Percentiles rank a stretch among this genome's conserved stretches.
These are phyloP conservation scores for Girardinichthys multiradiatus DNA, from an alignment of 2,113 vertebrate genomes.

Conservation along the genomic window DNA sequence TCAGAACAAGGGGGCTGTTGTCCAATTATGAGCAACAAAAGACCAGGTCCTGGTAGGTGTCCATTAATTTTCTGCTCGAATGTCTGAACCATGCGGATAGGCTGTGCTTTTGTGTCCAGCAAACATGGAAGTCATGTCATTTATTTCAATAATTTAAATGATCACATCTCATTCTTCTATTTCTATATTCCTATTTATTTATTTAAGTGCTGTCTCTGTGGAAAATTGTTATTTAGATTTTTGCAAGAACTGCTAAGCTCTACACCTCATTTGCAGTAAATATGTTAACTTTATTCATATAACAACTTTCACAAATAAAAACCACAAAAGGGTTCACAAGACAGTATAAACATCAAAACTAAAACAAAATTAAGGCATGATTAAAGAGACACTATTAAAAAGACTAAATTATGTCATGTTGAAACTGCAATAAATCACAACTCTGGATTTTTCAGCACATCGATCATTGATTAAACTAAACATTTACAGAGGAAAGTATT, in stretches of 20 bases:
- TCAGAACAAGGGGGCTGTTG: too few species aligned
- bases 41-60: too few species aligned
- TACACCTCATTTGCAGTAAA: too few species aligned
- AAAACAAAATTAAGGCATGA: neutral
- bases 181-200: too few species aligned
- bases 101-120: neutral
- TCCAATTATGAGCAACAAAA: too few species aligned
- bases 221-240: too few species aligned
- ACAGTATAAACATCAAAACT: neutral
- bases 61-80: too few species aligned
- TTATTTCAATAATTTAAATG: neutral
- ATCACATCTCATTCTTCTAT: neutral
- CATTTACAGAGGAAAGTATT: constrained; percentile 5
- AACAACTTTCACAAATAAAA: neutral
- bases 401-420: neutral
- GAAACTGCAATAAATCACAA: too few species aligned
- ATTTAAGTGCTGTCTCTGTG: too few species aligned
- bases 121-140: neutral
- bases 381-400: too few species aligned
- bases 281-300: neutral
- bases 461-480: neutral
- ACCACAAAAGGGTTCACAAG: neutral
- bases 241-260: neutral
- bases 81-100: too few species aligned
- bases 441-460: neutral